A percentile compares a stretch with the other conserved stretches of the same genome.
Evolutionary conservation across 1,140 invertebrate species (phyloP).

Genomic region (Trachymyrmex septentrionalis): DNA sequence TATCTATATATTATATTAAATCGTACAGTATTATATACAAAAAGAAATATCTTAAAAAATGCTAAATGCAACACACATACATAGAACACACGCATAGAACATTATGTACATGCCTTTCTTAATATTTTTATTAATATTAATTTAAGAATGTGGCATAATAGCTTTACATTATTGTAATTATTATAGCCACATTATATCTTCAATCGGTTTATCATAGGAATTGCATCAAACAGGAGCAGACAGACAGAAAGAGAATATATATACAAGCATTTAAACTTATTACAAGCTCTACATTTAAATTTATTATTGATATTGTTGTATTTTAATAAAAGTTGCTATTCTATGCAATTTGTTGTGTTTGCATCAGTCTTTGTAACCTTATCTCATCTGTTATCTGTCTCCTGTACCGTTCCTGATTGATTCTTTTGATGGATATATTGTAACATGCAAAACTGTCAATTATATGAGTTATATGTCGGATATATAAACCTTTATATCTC

Average conservation of each 20-base stretch:
- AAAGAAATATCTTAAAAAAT: conserved; percentile 34
- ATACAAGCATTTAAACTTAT: conserved; percentile 64
- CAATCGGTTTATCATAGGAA: conserved; percentile 72
- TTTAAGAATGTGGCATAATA: conserved; percentile 55
- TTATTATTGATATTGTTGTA: conserved; percentile 83
- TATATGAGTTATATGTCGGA: neutral
- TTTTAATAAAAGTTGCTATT: conserved; percentile 85
- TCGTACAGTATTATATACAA: conserved; percentile 57
- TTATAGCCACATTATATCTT: conserved; percentile 22
- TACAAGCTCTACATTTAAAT: conserved; percentile 66
- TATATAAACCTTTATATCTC: neutral
- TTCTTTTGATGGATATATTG: conserved; percentile 44
- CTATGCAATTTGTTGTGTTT: conserved; percentile 83
- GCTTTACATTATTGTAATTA: conserved; percentile 45
- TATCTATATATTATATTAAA: conserved; percentile 35
- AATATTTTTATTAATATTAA: conserved; percentile 67
- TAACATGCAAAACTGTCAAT: conserved; percentile 2
- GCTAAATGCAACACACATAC: neutral
- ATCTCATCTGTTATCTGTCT: conserved; percentile 75
- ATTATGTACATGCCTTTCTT: conserved; percentile 40
- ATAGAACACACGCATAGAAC: conserved; percentile 22
- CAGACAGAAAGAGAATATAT: conserved; percentile 48
- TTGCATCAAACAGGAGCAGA: conserved; percentile 78
- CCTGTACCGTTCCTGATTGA: conserved; percentile 81
- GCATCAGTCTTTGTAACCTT: conserved; percentile 83